A percentile compares a stretch with the other conserved stretches of the same genome.
Evolutionary conservation across 2,888 invertebrate species (phyloP).

Genomic region (Pachliopta kotzebuea): DNA sequence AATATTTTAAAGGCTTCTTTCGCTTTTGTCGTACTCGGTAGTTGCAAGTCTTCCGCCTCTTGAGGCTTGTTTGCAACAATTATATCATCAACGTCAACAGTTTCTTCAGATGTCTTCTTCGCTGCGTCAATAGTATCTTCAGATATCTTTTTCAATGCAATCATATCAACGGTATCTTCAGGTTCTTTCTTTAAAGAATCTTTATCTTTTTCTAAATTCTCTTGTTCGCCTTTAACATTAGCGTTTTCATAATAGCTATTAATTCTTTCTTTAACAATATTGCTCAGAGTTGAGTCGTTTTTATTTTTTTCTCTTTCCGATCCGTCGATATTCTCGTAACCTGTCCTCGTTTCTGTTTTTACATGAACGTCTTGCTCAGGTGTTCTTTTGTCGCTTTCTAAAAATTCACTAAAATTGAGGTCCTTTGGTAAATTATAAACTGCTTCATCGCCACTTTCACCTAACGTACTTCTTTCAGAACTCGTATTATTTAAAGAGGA

Average conservation of each 20-base stretch:
- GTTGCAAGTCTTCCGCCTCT: constrained; percentile 45
- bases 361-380: constrained; percentile 58
- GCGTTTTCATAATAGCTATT: constrained; percentile 51
- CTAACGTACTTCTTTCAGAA: constrained; percentile 29
- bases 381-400: constrained; percentile 35
- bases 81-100: constrained; percentile 67
- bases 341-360: constrained; percentile 70
- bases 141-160: constrained; percentile 7
- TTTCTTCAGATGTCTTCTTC: constrained; percentile 30
- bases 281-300: constrained; percentile 56
- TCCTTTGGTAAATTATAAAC: constrained; percentile 31
- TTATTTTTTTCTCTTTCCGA: constrained; percentile 63
- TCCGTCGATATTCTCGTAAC: constrained; percentile 71
- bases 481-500: constrained; percentile 46
- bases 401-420: constrained; percentile 27
- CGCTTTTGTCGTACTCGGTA: constrained; percentile 58
- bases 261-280: constrained; percentile 61
- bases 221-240: constrained; percentile 36
- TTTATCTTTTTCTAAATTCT: constrained; percentile 31
- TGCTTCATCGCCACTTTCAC: constrained; percentile 26
- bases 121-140: constrained; percentile 34
- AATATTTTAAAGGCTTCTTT: constrained; percentile 68
- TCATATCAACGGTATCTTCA: not conserved
- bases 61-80: constrained; percentile 50
- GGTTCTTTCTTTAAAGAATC: not conserved